These are phyloP conservation scores for Acanthopagrus latus DNA, from an alignment of 2,797 vertebrate species.

Conservation along the genomic window DNA sequence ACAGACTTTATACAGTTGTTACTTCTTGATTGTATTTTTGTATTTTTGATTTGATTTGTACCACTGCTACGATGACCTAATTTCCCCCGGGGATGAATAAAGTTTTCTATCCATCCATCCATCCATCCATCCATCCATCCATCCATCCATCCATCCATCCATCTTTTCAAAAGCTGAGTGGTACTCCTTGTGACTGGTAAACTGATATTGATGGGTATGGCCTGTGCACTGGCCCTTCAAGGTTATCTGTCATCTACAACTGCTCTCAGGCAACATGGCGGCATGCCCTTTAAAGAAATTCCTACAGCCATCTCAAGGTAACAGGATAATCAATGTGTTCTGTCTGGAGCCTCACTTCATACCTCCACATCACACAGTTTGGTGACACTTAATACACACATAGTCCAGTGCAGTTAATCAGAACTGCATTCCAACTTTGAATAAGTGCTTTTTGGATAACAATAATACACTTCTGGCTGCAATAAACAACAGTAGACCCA, in stretches of 20 bases:
- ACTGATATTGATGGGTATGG: background rate
- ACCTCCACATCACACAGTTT: background rate
- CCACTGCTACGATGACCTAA: too few species aligned
- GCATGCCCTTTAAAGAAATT: background rate
- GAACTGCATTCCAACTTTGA: background rate
- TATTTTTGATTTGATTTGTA: too few species aligned
- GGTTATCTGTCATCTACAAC: background rate
- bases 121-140: too few species aligned
- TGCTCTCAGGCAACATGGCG: background rate
- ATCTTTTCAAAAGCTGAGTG: too few species aligned
- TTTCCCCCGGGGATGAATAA: too few species aligned
- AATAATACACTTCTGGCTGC: background rate
- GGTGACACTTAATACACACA: background rate
- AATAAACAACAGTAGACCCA: background rate
- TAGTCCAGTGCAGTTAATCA: background rate
- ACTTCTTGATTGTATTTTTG: too few species aligned
- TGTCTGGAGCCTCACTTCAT: background rate
- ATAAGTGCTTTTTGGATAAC: background rate
- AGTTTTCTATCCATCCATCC: too few species aligned
- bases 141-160: too few species aligned
- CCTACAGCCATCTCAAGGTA: background rate
- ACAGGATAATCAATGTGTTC: background rate
- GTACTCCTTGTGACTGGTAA: background rate
- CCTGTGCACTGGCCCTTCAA: background rate
- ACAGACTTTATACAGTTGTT: too few species aligned